Percentiles rank a stretch among this genome's conserved stretches.
phyloP scores from a whole-genome alignment of 2,888 invertebrate species.

The Drosophila cracens region DNA sequence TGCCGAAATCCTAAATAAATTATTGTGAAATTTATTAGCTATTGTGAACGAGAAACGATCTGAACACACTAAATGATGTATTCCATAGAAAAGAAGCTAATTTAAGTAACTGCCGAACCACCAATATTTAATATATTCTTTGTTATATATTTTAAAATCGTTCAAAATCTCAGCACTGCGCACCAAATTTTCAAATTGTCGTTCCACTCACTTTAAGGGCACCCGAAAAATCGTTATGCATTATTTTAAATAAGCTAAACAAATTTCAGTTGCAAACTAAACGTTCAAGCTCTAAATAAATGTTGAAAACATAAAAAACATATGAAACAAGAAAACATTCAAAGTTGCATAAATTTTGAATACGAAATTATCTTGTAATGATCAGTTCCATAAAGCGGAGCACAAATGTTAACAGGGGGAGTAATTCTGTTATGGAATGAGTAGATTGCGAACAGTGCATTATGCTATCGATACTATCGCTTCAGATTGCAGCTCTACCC shows the following conservation, averaged over 20 bases:
- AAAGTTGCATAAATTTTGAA: background rate
- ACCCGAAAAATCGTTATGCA: constrained; percentile 44
- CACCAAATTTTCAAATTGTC: constrained; percentile 48
- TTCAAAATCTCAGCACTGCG: constrained; percentile 42
- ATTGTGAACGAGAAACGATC: constrained; percentile 31
- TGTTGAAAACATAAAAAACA: constrained; percentile 44
- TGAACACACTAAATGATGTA: constrained; percentile 42
- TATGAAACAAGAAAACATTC: constrained; percentile 16
- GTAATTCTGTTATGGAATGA: constrained; percentile 21
- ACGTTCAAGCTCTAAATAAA: constrained; percentile 59
- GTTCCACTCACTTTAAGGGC: constrained; percentile 45
- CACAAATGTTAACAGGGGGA: constrained; percentile 17
- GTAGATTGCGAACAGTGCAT: constrained; percentile 15
- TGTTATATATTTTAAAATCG: constrained; percentile 26
- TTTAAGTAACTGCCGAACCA: constrained; percentile 72
- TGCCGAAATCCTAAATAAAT: constrained; percentile 73
- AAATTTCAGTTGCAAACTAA: constrained; percentile 29
- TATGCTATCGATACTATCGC: constrained; percentile 39
- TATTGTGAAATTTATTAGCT: constrained; percentile 62
- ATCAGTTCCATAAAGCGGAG: background rate
- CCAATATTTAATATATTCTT: constrained; percentile 33
- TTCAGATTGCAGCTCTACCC: constrained; percentile 40
- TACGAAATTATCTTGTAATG: background rate
- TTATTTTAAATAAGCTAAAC: constrained; percentile 42
- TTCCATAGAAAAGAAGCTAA: constrained; percentile 40